Evolutionary conservation across 2,113 vertebrate species (phyloP), one percentile per base, ranked within the genome.

Genomic region (Addax nasomaculatus): DNA sequence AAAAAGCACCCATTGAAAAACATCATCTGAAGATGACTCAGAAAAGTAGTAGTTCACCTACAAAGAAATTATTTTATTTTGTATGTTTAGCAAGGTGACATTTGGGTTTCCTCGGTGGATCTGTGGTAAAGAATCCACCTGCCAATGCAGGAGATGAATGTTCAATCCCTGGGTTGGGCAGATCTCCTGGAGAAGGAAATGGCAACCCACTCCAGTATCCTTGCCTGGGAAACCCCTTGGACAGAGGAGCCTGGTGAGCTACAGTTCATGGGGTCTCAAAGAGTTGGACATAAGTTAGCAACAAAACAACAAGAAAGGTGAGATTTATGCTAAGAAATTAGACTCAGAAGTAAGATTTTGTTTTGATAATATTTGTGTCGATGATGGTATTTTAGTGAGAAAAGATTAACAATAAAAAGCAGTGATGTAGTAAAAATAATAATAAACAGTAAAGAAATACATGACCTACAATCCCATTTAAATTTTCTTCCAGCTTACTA

Each of bases 401-500:
- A 92, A 79, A 33, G 83, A 93, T 89, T 95, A 97, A 96, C 27
- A 90, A 96, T 93, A 70, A 97, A 96, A 96, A 96, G 45, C 85
- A 96, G 86, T 89, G 39, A 47, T 93, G 11, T 95, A 88, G 11
- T 94, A 88, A 96, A 86, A 95, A 95, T 58, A 96, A 92, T 64
- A 49, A 93, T 85, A 92, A 93, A 60, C 78, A 89, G 92, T 87
- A 96, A 95, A 79, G 81, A 85, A 93, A 87, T 76, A 45, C 45
- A 87, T 55, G 55, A 85, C 93, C 79, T 57, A 97, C 47, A 96
- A 95, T 94, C 89, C 62, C 85, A 97, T 91, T 96, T 95, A 97
- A 89, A 88, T 89, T 97, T 96, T 97, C 97, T 97, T 96, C 76
- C n/a, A 93, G 91, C 70, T 95, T 91, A 92, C 78, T 76, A 97